phyloP scores from a whole-genome alignment of 2,797 vertebrate genomes.

The Pagetopsis macropterus region DNA sequence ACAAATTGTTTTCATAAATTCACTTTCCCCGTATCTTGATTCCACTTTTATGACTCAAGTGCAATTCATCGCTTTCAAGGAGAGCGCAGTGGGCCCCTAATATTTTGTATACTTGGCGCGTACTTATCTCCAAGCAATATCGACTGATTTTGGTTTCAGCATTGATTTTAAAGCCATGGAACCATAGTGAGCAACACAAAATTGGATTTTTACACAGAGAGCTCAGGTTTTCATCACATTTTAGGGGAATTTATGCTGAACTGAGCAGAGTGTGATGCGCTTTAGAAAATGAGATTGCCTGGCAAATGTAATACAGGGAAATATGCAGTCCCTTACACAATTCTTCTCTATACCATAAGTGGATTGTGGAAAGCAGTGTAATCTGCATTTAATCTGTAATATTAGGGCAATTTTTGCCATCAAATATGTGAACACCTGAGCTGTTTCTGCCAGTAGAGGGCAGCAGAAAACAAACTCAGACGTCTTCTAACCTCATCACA shows the following conservation, averaged over 20 bases:
- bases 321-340: neutral
- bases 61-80: conserved; percentile 35
- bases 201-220: conserved; percentile 44
- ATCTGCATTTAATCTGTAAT: neutral
- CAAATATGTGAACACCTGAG: conserved; percentile 7
- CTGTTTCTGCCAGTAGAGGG: conserved; percentile 73
- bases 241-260: conserved; percentile 47
- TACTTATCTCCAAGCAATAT: conserved; percentile 44
- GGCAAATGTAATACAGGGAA: conserved; percentile 15
- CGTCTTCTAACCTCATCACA: conserved; percentile 1
- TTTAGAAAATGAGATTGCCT: conserved; percentile 31
- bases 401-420: neutral
- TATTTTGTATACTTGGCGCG: conserved; percentile 48
- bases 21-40: conserved; percentile 25
- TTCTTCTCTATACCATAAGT: neutral
- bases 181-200: conserved; percentile 42
- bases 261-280: conserved; percentile 9
- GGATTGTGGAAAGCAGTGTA: neutral
- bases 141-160: conserved; percentile 51
- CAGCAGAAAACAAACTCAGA: conserved; percentile 69
- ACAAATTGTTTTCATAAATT: conserved; percentile 38
- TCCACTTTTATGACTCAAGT: conserved; percentile 42
- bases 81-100: conserved; percentile 23
- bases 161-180: conserved; percentile 61
- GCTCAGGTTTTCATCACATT: conserved; percentile 47